phyloP scores from a whole-genome alignment of 2,888 invertebrate genomes.

The Smittia sp. region DNA sequence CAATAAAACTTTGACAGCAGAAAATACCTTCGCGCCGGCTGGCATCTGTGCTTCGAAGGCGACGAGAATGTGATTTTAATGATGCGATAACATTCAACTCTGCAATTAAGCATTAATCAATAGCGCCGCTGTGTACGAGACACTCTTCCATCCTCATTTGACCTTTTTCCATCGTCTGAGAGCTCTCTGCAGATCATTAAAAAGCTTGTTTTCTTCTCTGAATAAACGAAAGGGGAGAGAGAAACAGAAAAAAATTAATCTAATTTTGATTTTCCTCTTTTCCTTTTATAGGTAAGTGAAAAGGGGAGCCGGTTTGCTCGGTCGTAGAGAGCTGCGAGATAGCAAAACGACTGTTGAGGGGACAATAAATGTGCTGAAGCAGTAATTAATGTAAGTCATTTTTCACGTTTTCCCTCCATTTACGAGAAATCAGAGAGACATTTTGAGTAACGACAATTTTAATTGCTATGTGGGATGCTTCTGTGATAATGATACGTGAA shows the following conservation, averaged over 20 bases:
- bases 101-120: conserved; percentile 21
- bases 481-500: conserved; percentile 10
- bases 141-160: background rate
- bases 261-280: conserved; percentile 3
- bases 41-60: background rate
- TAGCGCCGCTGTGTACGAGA: background rate
- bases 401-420: conserved; percentile 24
- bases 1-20: background rate
- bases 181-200: conserved; percentile 6
- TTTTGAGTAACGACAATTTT: conserved; percentile 28
- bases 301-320: background rate
- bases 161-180: background rate
- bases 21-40: background rate
- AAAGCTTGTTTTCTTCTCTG: background rate
- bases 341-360: conserved; percentile 29
- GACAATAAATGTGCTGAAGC: conserved; percentile 38
- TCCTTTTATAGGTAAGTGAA: conserved; percentile 28
- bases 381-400: conserved; percentile 39
- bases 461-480: conserved; percentile 24
- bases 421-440: conserved; percentile 18
- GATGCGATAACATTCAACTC: conserved; percentile 16
- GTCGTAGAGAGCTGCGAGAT: background rate
- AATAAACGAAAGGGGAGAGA: too few species aligned
- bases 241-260: background rate
- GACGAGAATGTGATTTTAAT: conserved; percentile 27